Evolutionary conservation across 1,140 invertebrate genomes (phyloP).

Genomic region (Pachypeltis micranthus): DNA sequence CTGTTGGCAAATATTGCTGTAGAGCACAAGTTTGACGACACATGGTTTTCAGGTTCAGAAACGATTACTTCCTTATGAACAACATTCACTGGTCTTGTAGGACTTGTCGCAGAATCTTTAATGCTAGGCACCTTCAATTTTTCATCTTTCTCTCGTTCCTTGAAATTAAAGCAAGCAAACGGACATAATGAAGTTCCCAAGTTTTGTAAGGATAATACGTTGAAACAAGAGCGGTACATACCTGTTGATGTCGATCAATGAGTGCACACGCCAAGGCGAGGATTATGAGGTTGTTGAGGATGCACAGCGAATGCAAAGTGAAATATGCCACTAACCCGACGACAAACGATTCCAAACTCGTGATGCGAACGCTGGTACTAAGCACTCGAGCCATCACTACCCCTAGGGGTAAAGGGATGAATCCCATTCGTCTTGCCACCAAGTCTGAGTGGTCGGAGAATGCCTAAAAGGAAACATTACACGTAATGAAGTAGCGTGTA

Average conservation of each 20-base stretch:
- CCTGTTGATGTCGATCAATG: slow-evolving; percentile 50
- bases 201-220: slow-evolving; percentile 24
- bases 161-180: not conserved
- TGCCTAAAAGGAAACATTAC: slow-evolving; percentile 50
- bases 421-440: slow-evolving; percentile 90
- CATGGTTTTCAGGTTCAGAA: not conserved
- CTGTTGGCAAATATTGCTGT: slow-evolving; percentile 79
- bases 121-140: slow-evolving; percentile 25
- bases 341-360: slow-evolving; percentile 51
- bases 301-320: slow-evolving; percentile 65
- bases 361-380: slow-evolving; percentile 51
- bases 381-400: slow-evolving; percentile 81
- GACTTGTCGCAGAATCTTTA: slow-evolving; percentile 36
- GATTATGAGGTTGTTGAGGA: slow-evolving; percentile 76
- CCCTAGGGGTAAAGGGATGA: slow-evolving; percentile 89
- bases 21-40: slow-evolving; percentile 39
- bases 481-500: slow-evolving; percentile 8
- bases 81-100: slow-evolving; percentile 29
- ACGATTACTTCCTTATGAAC: not conserved
- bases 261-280: slow-evolving; percentile 78
- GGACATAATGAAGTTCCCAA: slow-evolving; percentile 23
- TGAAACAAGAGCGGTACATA: slow-evolving; percentile 17
- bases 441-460: slow-evolving; percentile 96
- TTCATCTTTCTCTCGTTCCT: slow-evolving; percentile 16
- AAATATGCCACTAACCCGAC: slow-evolving; percentile 62